phyloP scores from a whole-genome alignment of 2,888 invertebrate species.

The Drosophila peninsularis region DNA sequence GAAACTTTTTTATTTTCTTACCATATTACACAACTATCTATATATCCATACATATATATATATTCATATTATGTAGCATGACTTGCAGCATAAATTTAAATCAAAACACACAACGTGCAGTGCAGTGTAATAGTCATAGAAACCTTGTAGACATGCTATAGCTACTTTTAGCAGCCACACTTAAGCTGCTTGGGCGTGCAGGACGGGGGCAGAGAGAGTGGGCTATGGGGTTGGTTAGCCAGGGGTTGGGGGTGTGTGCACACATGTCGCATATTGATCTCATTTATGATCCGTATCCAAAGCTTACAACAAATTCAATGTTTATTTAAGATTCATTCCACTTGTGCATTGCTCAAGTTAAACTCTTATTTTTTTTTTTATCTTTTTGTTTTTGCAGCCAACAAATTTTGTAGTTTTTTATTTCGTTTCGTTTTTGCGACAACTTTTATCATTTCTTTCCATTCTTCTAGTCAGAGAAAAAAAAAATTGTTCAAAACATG shows the following conservation, averaged over 20 bases:
- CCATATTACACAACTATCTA: constrained; percentile 13
- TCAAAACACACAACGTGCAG: constrained; percentile 28
- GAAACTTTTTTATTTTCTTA: constrained; percentile 46
- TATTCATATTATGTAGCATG: constrained; percentile 3
- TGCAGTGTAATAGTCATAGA: constrained; percentile 24
- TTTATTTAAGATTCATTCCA: constrained; percentile 68
- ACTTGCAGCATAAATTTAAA: constrained; percentile 11
- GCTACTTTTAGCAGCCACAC: constrained; percentile 22
- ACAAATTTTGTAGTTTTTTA: background rate
- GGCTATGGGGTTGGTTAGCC: background rate
- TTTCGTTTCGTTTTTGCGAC: background rate
- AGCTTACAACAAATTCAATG: constrained; percentile 53
- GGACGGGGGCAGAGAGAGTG: background rate
- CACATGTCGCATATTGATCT: constrained; percentile 67
- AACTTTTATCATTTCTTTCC: constrained; percentile 12
- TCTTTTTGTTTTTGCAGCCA: constrained; percentile 10
- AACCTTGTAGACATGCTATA: background rate
- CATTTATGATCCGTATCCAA: constrained; percentile 62
- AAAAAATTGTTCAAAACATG: constrained; percentile 41
- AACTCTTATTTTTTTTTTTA: constrained; percentile 7
- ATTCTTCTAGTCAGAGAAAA: constrained; percentile 47
- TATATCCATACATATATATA: constrained; percentile 17
- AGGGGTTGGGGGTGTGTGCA: constrained; percentile 24
- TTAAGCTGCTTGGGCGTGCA: constrained; percentile 49
- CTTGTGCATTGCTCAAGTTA: constrained; percentile 51